Conservation (phyloP, 2,113 vertebrate genomes). For the Channa argus region DNA sequence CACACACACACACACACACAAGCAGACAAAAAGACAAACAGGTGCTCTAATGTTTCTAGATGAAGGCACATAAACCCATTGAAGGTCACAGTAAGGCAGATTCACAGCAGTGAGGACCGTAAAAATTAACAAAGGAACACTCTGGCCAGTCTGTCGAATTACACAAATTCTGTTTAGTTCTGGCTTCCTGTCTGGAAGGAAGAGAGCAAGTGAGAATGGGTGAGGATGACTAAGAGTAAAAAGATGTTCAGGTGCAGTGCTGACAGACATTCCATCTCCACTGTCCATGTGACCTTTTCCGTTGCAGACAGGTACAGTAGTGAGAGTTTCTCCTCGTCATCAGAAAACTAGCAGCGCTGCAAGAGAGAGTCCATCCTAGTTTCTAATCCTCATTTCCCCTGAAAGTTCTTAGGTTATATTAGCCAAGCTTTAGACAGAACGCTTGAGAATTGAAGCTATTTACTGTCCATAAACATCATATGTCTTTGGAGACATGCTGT, state of each 20-base stretch:
- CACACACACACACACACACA: conserved; percentile 38
- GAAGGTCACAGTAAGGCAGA: conserved; percentile 86
- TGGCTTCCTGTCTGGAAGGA: conserved; percentile 43
- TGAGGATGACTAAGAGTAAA: conserved; percentile 44
- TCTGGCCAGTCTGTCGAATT: conserved; percentile 44
- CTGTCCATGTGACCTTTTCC: conserved; percentile 66
- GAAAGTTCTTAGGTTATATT: conserved; percentile 40
- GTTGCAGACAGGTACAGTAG: conserved; percentile 49
- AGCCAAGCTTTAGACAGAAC: conserved; percentile 37
- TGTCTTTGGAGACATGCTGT: conserved; percentile 37
- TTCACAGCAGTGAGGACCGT: conserved; percentile 80
- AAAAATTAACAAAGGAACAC: conserved; percentile 65
- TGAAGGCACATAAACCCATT: conserved; percentile 87
- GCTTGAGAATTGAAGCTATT: conserved; percentile 16
- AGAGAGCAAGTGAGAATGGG: conserved; percentile 26
- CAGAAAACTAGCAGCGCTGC: conserved; percentile 57
- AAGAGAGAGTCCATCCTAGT: conserved; percentile 35
- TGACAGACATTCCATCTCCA: conserved; percentile 52
- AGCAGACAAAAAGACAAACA: conserved; percentile 43
- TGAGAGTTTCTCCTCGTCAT: conserved; percentile 55
- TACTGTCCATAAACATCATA: conserved; percentile 25
- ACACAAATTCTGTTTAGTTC: conserved; percentile 49
- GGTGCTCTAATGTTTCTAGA: conserved; percentile 78
- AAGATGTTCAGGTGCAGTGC: conserved; percentile 45
- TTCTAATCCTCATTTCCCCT: conserved; percentile 22